Evolutionary conservation across 2,888 invertebrate species (phyloP).

Genomic region (Eretmocerus hayati): DNA sequence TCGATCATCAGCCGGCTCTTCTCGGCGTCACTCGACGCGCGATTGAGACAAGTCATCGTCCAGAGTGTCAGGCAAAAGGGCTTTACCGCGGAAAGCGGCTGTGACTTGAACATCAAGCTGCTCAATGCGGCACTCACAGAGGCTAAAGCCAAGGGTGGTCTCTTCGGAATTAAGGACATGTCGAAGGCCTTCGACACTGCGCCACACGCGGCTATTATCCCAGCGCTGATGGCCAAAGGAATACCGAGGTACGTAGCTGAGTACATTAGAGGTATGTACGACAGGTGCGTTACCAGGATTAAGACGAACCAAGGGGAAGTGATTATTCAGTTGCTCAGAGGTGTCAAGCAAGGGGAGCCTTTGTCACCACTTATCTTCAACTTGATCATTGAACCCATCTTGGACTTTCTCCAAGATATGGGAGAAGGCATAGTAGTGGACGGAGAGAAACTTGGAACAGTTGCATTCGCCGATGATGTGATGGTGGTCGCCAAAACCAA

Average conservation of each 20-base stretch:
- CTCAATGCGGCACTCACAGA: slow-evolving; percentile 15
- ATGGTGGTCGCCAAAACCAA: slow-evolving; percentile 5
- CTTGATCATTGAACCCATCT: not conserved
- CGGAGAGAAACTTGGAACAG: not conserved
- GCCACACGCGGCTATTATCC: not conserved
- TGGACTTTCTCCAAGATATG: not conserved
- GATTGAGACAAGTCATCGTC: not conserved
- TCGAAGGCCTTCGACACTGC: slow-evolving; percentile 22
- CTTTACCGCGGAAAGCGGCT: slow-evolving; percentile 1
- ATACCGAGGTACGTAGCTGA: not conserved
- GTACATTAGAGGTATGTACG: not conserved
- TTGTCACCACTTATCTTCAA: slow-evolving; percentile 20
- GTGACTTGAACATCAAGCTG: not conserved
- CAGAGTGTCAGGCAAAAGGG: no score
- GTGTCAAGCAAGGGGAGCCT: slow-evolving; percentile 50
- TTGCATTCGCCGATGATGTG: slow-evolving; percentile 26
- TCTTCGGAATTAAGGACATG: slow-evolving; percentile 8
- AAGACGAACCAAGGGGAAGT: slow-evolving; percentile 21
- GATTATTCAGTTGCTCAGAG: slow-evolving; percentile 24
- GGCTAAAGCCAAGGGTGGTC: not conserved
- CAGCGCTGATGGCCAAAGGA: not conserved
- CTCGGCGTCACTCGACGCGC: not conserved
- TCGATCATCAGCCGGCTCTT: no score
- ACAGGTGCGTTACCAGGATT: not conserved
- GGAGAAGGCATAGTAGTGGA: not conserved